These are phyloP conservation scores for Tetragonula carbonaria DNA, from an alignment of 2,888 invertebrate genomes.

Conservation along the genomic window DNA sequence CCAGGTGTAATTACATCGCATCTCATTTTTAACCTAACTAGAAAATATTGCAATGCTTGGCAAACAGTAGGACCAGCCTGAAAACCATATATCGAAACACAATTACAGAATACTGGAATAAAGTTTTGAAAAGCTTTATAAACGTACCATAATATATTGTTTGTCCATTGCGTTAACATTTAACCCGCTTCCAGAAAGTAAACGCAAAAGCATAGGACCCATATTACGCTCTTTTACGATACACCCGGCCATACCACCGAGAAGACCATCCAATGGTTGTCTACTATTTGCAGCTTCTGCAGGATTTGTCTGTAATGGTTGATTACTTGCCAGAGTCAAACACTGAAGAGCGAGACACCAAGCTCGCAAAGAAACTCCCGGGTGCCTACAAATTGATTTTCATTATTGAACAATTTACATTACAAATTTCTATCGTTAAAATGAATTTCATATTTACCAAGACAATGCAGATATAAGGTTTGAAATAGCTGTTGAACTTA, in stretches of 20 bases:
- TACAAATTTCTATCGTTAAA: neutral
- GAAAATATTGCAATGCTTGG: conserved; percentile 89
- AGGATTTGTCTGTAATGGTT: conserved; percentile 81
- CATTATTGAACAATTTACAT: neutral
- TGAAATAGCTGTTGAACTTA: conserved; percentile 88
- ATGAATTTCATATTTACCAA: conserved; percentile 82
- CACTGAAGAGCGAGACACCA: conserved; percentile 93
- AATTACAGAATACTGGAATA: neutral
- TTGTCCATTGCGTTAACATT: conserved; percentile 85
- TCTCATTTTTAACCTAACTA: conserved; percentile 88
- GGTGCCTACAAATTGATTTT: conserved; percentile 82
- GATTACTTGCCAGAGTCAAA: conserved; percentile 90
- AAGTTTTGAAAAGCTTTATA: neutral
- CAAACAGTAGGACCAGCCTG: conserved; percentile 92
- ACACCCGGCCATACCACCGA: conserved; percentile 87
- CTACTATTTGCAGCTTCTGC: conserved; percentile 76
- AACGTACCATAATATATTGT: conserved; percentile 84
- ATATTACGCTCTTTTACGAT: conserved; percentile 89
- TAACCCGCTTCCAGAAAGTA: conserved; percentile 88
- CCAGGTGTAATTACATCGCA: conserved; percentile 86
- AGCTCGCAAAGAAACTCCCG: conserved; percentile 89
- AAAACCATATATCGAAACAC: conserved; percentile 13
- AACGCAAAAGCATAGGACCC: conserved; percentile 88
- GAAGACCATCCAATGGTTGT: conserved; percentile 77
- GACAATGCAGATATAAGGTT: conserved; percentile 88